Conservation (phyloP, 2,888 invertebrate species). For the Leptodirus hochenwartii region DNA sequence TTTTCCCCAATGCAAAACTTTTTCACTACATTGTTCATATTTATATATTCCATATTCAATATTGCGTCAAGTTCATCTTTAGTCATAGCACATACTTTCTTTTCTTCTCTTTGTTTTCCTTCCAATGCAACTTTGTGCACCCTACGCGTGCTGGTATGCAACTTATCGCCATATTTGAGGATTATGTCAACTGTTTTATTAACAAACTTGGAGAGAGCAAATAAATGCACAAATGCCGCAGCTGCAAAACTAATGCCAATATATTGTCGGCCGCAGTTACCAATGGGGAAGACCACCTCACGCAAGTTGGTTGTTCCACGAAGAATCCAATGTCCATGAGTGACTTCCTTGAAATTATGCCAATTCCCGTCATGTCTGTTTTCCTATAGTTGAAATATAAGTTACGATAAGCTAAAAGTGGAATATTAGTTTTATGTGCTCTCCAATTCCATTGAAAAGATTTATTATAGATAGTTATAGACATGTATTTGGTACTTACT, state of each 20-base stretch:
- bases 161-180: conserved; percentile 41
- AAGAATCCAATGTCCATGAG: conserved; percentile 24
- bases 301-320: conserved; percentile 15
- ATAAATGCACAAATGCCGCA: conserved; percentile 37
- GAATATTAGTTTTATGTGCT: too few relatives aligned
- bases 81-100: conserved; percentile 13
- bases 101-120: conserved; percentile 12
- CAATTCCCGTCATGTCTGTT: conserved; percentile 20
- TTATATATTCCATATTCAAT: conserved; percentile 16
- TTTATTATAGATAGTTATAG: too few relatives aligned
- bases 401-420: too few relatives aligned
- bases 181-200: conserved; percentile 36
- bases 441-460: too few relatives aligned
- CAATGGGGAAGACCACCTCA: conserved; percentile 16
- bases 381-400: too few relatives aligned
- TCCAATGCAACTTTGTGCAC: conserved; percentile 14
- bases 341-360: conserved; percentile 24
- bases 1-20: conserved; percentile 24
- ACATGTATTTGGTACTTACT: too few relatives aligned
- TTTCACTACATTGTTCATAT: conserved; percentile 18
- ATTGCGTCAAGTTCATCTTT: conserved; percentile 20
- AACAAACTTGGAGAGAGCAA: conserved; percentile 37
- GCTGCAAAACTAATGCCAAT: conserved; percentile 37
- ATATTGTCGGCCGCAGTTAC: conserved; percentile 29
- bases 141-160: conserved; percentile 32